Percentiles rank a stretch among this genome's conserved stretches.
phyloP scores from a whole-genome alignment of 2,797 vertebrate genomes.

The Heliangelus exortis region DNA sequence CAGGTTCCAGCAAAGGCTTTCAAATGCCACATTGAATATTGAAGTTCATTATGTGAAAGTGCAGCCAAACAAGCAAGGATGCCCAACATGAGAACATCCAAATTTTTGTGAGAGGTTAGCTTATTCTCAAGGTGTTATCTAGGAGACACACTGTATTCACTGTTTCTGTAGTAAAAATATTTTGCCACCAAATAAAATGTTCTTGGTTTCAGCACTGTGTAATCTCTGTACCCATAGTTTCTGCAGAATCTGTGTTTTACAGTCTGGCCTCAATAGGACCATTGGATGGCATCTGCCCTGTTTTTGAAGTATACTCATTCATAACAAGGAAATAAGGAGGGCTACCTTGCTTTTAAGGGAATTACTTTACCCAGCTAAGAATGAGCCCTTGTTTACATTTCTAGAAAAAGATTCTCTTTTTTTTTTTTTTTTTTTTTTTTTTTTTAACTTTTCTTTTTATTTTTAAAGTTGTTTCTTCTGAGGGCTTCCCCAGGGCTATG shows the following conservation, averaged over 20 bases:
- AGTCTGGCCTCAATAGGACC: fast-evolving
- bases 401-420: background rate
- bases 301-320: background rate
- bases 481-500: background rate
- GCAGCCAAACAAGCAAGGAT: background rate
- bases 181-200: background rate
- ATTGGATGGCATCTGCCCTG: background rate
- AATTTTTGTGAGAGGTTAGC: background rate
- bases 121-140: background rate
- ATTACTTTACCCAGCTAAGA: background rate
- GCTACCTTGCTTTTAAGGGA: background rate
- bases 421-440: background rate
- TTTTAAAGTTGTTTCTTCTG: background rate
- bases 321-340: background rate
- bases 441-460: too few relatives aligned
- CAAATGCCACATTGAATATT: background rate
- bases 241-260: background rate
- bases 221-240: background rate
- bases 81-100: background rate
- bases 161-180: background rate
- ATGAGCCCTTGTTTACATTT: background rate
- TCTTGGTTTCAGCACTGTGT: background rate
- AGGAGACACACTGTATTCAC: background rate
- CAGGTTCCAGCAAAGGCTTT: background rate
- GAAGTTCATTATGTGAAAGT: background rate